These are phyloP conservation scores for Drosophila saltans DNA, from an alignment of 1,140 invertebrate genomes.

Conservation along the genomic window DNA sequence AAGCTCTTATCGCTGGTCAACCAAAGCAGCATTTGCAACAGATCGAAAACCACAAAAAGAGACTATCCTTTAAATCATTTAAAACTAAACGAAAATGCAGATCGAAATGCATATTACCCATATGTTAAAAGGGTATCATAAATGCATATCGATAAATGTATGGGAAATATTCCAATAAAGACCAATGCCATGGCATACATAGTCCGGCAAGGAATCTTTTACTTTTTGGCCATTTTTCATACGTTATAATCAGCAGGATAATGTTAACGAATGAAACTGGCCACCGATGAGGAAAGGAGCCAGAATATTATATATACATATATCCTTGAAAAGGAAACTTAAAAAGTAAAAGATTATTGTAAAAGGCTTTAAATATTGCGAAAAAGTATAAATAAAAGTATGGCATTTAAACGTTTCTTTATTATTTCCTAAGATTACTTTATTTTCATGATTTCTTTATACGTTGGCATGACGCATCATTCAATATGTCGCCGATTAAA, in stretches of 20 bases:
- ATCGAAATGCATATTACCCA: neutral
- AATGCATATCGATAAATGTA: slow-evolving; percentile 67
- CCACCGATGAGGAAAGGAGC: slow-evolving; percentile 25
- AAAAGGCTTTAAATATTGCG: neutral
- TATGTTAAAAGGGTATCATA: neutral
- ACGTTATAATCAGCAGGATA: slow-evolving; percentile 73
- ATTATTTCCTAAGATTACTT: neutral
- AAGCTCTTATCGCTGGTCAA: too few species aligned
- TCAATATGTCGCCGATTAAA: neutral
- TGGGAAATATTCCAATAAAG: slow-evolving; percentile 54
- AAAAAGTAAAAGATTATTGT: neutral
- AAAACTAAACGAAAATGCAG: too few species aligned
- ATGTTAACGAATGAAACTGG: slow-evolving; percentile 58
- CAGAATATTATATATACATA: neutral
- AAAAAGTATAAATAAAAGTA: neutral
- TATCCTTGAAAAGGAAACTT: neutral
- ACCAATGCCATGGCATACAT: slow-evolving; percentile 38
- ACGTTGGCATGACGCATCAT: slow-evolving; percentile 1
- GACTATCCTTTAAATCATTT: too few species aligned
- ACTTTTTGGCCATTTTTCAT: slow-evolving; percentile 65
- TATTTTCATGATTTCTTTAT: neutral
- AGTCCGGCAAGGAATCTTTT: slow-evolving; percentile 27
- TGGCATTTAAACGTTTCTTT: neutral
- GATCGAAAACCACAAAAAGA: too few species aligned
- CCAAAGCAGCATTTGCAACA: too few species aligned